A percentile compares a stretch with the other conserved stretches of the same genome.
phyloP scores from a whole-genome alignment of 2,888 invertebrate species.

The Erynnis tages region DNA sequence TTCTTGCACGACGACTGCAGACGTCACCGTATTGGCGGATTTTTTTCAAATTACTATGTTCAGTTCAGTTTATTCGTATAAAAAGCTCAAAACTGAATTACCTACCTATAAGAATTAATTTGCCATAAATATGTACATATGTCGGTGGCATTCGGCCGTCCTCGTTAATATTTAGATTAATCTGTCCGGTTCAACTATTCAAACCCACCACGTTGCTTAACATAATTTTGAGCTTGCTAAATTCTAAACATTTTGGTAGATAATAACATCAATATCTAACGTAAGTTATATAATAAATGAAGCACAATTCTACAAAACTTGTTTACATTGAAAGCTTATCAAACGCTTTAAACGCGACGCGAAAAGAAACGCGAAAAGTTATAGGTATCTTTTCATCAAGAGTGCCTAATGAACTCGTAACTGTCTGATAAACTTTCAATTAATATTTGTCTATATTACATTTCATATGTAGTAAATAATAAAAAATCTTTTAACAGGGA shows the following conservation, averaged over 20 bases:
- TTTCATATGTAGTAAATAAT: background rate
- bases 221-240: slow-evolving; percentile 23
- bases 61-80: too few species aligned
- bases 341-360: too few species aligned
- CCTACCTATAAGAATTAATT: slow-evolving; percentile 25
- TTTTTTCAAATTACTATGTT: too few species aligned
- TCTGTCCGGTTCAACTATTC: slow-evolving; percentile 23
- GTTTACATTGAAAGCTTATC: slow-evolving; percentile 11
- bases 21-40: too few species aligned
- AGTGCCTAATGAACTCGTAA: too few species aligned
- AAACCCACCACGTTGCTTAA: slow-evolving; percentile 16
- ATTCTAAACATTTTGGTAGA: slow-evolving; percentile 21
- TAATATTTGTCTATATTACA: too few species aligned
- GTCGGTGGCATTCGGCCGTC: slow-evolving; percentile 21
- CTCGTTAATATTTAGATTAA: slow-evolving; percentile 32
- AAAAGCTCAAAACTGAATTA: too few species aligned
- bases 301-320: background rate
- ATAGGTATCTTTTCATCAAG: too few species aligned
- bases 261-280: background rate
- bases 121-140: slow-evolving; percentile 30
- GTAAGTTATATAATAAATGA: slow-evolving; percentile 11
- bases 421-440: too few species aligned
- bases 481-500: slow-evolving; percentile 79
- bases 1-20: slow-evolving; percentile 35
- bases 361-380: too few species aligned